Base-by-base conservation (phyloP, 2,888 invertebrate species). In the Cantharis nigra region DNA sequence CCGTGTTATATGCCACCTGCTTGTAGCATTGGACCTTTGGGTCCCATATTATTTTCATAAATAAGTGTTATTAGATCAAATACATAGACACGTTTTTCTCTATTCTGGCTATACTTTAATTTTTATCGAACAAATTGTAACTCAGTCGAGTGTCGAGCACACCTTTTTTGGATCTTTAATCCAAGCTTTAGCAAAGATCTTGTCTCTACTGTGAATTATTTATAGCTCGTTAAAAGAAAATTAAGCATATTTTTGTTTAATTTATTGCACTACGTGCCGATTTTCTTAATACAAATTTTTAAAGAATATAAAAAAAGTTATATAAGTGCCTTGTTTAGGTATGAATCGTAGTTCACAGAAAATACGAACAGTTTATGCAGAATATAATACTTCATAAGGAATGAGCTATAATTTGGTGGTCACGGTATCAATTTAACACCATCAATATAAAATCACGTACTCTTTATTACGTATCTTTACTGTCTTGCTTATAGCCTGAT, bases 391-490 rank as follows among this genome's bases (percentile, higher is more conserved):
- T 67, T 67, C 26, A 64, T 64, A 64, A 49, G 30, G 65, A 71
- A 75, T 65, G 75, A 70, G 64, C 65, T 67, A 67, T 67, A 87
- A 87, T 86, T 86, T 85, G 85, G 85, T 83, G 85, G 85, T 85
- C 87, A 86, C 85, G 86, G 86, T 87, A 87, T 87, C 87, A 87
- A 88, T 88, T 87, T 87, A 84, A 83, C 85, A 83, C 85, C 86
- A 86, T 87, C 87, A 84, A 84, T 85, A 84, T 84, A 85, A 86
- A 85, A 88, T 87, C 88, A 87, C 88, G 87, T 88, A 86, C 84
- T 83, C 83, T 83, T 85, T 85, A 85, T 82, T 81, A 82, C 80
- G 73, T 77, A 76, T 78, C 80, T 78, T 80, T 79, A 80, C 80
- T 79, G 81, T 79, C 80, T 75, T 78, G 77, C 78, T 80, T 81